Percentiles rank a stretch among this genome's conserved stretches.
These are phyloP conservation scores for Porites australiensis DNA, from an alignment of 64 coral and sea anemone genomes.

Conservation along the genomic window DNA sequence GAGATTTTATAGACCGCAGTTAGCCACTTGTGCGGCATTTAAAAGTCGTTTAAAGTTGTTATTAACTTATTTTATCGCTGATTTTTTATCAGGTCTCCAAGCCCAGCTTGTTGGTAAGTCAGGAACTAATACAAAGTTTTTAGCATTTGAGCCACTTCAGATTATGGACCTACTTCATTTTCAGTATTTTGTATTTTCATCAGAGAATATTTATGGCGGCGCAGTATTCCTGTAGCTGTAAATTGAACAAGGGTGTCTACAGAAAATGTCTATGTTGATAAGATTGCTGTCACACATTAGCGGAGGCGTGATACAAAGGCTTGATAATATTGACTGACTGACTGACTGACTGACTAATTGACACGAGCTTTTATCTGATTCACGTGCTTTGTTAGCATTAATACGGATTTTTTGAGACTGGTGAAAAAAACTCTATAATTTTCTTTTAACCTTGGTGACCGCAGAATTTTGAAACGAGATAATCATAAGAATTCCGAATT, in stretches of 20 bases:
- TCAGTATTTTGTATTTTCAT: not conserved
- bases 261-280: not conserved
- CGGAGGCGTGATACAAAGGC: not conserved
- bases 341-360: not conserved
- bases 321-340: constrained; percentile 38
- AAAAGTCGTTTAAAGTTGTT: not conserved
- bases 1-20: no score
- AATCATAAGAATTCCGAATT: no score
- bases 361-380: not conserved
- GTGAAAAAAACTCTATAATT: no score
- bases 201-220: not conserved
- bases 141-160: not conserved
- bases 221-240: not conserved
- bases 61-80: not conserved
- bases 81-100: constrained; percentile 43
- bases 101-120: constrained; percentile 55
- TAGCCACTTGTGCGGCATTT: no score
- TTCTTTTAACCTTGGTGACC: no score
- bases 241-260: not conserved
- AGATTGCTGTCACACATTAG: not conserved
- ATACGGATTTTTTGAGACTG: no score
- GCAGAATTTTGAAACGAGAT: no score
- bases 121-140: not conserved
- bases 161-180: not conserved
- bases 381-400: no score